Evolutionary conservation across 2,113 vertebrate genomes (phyloP).

Genomic region (Ibidorhyncha struthersii): DNA sequence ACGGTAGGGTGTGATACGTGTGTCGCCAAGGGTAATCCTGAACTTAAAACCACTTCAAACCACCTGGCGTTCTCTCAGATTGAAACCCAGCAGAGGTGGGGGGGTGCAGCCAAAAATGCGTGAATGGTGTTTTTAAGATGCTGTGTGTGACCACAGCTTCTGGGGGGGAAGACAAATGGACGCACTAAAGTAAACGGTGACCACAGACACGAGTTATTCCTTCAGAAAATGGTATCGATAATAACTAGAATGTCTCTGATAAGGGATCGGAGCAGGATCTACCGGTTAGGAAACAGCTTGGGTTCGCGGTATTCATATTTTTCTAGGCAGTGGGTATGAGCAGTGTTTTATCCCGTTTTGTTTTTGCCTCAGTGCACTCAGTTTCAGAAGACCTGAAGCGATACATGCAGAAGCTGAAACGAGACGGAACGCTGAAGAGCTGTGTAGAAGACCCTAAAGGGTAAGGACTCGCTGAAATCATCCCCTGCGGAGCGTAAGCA

Average conservation of each 20-base stretch:
- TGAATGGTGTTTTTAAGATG: background rate
- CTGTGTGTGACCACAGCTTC: fast-evolving
- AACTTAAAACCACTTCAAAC: no score
- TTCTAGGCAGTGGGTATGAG: no score
- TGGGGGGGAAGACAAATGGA: background rate
- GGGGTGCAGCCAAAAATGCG: fast-evolving
- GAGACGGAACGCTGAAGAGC: slow-evolving; percentile 63
- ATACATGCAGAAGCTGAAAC: slow-evolving; percentile 50
- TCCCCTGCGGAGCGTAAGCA: background rate
- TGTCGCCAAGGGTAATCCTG: background rate
- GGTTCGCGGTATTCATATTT: fast-evolving
- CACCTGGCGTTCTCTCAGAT: no score
- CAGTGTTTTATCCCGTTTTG: background rate
- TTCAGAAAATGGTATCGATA: fast-evolving
- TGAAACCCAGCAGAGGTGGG: background rate
- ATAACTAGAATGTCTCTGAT: background rate
- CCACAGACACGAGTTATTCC: background rate
- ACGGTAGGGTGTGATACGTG: slow-evolving; percentile 27
- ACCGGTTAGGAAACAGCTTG: background rate
- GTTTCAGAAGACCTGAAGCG: slow-evolving; percentile 65
- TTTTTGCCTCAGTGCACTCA: slow-evolving; percentile 11
- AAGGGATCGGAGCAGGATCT: fast-evolving
- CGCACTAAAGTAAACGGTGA: fast-evolving
- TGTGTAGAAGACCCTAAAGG: slow-evolving; percentile 49
- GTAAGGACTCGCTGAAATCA: background rate